These are phyloP conservation scores for Melieria crassipennis DNA, from an alignment of 2,888 invertebrate species.

Conservation along the genomic window DNA sequence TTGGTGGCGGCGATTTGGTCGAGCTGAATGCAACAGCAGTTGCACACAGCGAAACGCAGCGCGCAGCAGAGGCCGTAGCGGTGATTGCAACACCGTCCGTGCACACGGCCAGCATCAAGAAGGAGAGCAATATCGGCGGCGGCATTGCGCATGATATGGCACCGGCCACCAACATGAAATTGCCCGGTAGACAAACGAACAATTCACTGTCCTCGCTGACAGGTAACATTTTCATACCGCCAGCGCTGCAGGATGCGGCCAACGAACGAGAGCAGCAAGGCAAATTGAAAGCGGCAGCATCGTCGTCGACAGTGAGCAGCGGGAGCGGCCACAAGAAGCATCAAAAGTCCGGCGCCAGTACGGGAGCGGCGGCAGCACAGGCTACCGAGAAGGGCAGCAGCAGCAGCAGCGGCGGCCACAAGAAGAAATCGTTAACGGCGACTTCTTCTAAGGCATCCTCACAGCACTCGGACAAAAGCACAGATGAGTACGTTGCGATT, in stretches of 20 bases:
- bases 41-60: slow-evolving; percentile 30
- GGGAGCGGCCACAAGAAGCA: slow-evolving; percentile 18
- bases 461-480: slow-evolving; percentile 56
- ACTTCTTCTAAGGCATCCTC: slow-evolving; percentile 35
- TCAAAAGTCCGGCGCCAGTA: slow-evolving; percentile 7
- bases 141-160: slow-evolving; percentile 56
- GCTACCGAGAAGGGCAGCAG: slow-evolving; percentile 26
- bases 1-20: slow-evolving; percentile 47
- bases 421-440: slow-evolving; percentile 35
- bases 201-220: slow-evolving; percentile 86
- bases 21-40: slow-evolving; percentile 24
- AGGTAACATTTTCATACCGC: slow-evolving; percentile 81
- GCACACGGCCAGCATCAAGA: slow-evolving; percentile 29
- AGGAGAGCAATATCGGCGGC: slow-evolving; percentile 29
- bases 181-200: slow-evolving; percentile 82
- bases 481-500: slow-evolving; percentile 56
- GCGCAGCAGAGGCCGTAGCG: slow-evolving; percentile 19
- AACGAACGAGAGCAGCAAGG: not conserved
- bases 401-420: slow-evolving; percentile 34
- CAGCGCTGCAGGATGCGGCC: slow-evolving; percentile 9
- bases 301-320: slow-evolving; percentile 13
- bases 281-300: slow-evolving; percentile 1
- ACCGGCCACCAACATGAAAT: slow-evolving; percentile 64
- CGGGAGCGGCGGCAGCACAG: slow-evolving; percentile 21
- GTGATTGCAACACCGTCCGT: slow-evolving; percentile 39